phyloP scores from a whole-genome alignment of 1,140 invertebrate species.

The Andrena cerasifolii region DNA sequence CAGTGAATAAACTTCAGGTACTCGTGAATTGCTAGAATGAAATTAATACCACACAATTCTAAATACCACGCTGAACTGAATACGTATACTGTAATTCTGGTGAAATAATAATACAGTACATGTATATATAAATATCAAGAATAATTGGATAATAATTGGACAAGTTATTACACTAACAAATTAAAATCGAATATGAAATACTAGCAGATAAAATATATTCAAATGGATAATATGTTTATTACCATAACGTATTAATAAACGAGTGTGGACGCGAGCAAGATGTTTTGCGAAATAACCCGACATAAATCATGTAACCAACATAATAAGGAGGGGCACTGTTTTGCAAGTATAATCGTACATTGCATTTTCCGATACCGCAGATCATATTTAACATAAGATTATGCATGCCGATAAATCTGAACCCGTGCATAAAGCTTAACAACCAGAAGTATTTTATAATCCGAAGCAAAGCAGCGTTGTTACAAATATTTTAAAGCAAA shows the following conservation, averaged over 20 bases:
- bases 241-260: neutral
- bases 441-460: neutral
- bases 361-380: constrained; percentile 14
- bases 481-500: constrained; percentile 3
- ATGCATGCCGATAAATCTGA: constrained; percentile 14
- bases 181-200: neutral
- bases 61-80: too few species aligned
- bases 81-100: too few species aligned
- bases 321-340: constrained; percentile 10
- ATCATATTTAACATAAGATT: constrained; percentile 17
- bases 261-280: neutral
- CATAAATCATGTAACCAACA: neutral
- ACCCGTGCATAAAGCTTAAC: constrained; percentile 7
- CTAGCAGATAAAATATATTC: too few species aligned
- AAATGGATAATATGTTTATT: neutral
- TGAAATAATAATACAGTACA: too few species aligned
- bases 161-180: neutral
- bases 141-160: too few species aligned
- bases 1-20: too few species aligned
- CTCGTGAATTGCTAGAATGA: too few species aligned
- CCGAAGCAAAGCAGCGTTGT: neutral
- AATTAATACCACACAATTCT: too few species aligned
- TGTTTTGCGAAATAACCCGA: neutral
- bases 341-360: constrained; percentile 48
- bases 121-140: too few species aligned